Conservation (phyloP, 2,888 invertebrate genomes). For the Lepetodrilus schrolli region DNA sequence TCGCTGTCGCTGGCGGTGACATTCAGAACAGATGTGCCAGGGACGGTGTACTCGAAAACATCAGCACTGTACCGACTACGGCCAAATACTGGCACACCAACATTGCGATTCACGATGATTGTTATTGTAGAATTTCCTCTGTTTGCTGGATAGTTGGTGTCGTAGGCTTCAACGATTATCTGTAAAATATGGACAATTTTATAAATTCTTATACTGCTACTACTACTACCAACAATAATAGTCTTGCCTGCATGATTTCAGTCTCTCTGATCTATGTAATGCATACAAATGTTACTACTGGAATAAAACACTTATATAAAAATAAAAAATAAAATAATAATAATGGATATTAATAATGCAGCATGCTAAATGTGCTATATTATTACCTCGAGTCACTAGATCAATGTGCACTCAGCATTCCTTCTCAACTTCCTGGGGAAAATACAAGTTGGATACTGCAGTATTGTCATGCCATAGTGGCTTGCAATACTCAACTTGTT, state of each 20-base stretch:
- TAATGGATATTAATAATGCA: too few species aligned
- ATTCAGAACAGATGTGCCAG: slow-evolving; percentile 54
- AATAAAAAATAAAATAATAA: neutral
- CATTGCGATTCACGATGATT: slow-evolving; percentile 55
- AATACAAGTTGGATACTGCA: too few species aligned
- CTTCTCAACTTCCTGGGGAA: too few species aligned
- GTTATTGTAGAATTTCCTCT: slow-evolving; percentile 52
- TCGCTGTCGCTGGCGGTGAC: slow-evolving; percentile 67
- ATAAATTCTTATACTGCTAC: neutral
- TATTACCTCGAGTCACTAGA: neutral
- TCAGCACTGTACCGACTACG: slow-evolving; percentile 35
- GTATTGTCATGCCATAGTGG: too few species aligned
- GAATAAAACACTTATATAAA: too few species aligned
- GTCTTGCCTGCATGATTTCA: neutral
- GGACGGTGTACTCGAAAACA: slow-evolving; percentile 53
- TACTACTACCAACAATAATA: neutral
- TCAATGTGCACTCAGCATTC: too few species aligned
- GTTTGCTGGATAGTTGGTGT: slow-evolving; percentile 56
- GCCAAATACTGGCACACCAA: slow-evolving; percentile 49
- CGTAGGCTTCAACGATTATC: slow-evolving; percentile 57
- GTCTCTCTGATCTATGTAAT: too few species aligned
- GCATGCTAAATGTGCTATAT: neutral
- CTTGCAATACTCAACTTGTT: too few species aligned
- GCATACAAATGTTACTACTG: neutral
- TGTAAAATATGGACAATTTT: slow-evolving; percentile 35